Evolutionary conservation across 35 echinoderm and acorn worm species (phyloP), one percentile per base, ranked within the genome.

Genomic region (Ophiothrix spiculata): DNA sequence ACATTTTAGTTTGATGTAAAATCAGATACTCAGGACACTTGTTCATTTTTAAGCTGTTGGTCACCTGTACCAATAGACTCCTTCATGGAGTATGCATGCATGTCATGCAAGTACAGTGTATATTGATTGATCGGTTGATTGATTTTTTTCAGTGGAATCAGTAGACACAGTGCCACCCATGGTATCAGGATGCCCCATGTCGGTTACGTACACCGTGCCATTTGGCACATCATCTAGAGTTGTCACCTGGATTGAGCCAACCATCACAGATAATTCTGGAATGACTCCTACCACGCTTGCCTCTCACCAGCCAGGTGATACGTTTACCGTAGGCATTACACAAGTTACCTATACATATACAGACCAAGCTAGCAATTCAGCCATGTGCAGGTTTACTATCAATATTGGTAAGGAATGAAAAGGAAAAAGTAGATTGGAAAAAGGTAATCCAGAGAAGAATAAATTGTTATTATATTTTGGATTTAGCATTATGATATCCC

Each of bases 311-410:
- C 81, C 88, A 19, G 81, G 81, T 23, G 74, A 83, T 29, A 31
- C n/a, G 39, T 90, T 90, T 39, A 0, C 16, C 31, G 33, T 84
- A 21, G 88, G 88, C 36, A 29, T 56, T 1, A 90, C 81, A 13
- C 39, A 78, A 37, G 81, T 90, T 35, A 77, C 36, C 1, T 90
- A 90, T 64, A 90, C 39, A 13, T 56, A 69, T 33, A 77, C 49
- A 19, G 88, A 90, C 38, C 17, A 23, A 39, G 19, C 80, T 23
- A 39, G 64, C 32, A 90, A 90, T 56, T 17, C 37, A 15, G 39
- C 80, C 3, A 1, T 45, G 0, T 90, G 88, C 37, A 46, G 25
- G 19, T 90, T 90, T 75, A 63, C n/a, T 29, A 56, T 90, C 17
- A 90, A n/a, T n/a, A n/a, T n/a, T n/a, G n/a, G n/a, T n/a, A n/a